Evolutionary conservation across 2,113 vertebrate species (phyloP).

Genomic region (Pelodiscus sinensis): DNA sequence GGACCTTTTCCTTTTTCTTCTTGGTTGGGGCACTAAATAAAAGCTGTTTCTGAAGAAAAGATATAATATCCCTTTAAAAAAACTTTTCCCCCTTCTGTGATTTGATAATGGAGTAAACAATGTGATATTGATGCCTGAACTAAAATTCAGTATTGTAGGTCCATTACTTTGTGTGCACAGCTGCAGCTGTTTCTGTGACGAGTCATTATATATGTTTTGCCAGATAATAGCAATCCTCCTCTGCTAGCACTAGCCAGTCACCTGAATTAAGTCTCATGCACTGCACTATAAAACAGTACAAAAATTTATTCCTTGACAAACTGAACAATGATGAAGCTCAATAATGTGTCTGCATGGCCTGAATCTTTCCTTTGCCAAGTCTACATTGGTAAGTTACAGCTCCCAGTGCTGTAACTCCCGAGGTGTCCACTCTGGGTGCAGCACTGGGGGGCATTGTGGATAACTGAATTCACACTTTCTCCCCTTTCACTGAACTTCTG

Average conservation of each 20-base stretch:
- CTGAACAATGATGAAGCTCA: neutral
- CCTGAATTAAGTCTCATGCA: neutral
- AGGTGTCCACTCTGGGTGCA: no score
- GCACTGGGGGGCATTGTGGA: no score
- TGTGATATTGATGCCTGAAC: neutral
- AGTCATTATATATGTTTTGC: neutral
- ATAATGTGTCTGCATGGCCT: neutral
- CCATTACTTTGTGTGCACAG: neutral
- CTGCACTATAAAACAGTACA: neutral
- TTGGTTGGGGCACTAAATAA: neutral
- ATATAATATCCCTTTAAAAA: neutral
- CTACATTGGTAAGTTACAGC: no score
- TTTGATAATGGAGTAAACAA: neutral
- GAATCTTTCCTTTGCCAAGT: neutral
- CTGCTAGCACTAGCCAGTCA: neutral
- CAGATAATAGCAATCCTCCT: rapidly evolving
- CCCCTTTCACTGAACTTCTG: no score
- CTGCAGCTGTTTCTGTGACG: neutral
- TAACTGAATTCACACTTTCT: no score
- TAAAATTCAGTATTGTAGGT: neutral
- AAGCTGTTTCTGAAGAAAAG: neutral
- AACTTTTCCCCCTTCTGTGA: neutral
- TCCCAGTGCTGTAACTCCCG: no score
- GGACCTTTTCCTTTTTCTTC: neutral
- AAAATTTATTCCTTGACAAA: neutral